These are phyloP conservation scores for Netelia inedita DNA, from an alignment of 2,888 invertebrate genomes.

Conservation along the genomic window DNA sequence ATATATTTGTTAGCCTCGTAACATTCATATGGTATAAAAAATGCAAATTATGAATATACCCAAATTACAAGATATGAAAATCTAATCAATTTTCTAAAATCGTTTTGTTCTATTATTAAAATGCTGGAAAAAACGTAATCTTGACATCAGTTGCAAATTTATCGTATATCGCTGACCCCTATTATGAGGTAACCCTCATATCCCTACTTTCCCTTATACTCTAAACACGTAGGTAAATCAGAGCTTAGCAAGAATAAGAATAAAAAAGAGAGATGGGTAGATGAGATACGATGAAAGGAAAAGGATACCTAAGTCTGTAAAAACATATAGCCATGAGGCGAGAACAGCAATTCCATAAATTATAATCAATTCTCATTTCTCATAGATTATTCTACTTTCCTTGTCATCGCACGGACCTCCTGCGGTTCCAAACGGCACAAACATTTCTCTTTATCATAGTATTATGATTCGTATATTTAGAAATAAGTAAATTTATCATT, in stretches of 20 bases:
- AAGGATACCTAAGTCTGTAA: neutral
- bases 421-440: too few relatives aligned
- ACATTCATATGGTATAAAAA: too few relatives aligned
- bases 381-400: too few relatives aligned
- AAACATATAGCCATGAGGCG: constrained; percentile 37
- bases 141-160: neutral
- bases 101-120: neutral
- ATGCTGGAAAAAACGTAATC: neutral
- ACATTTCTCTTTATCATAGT: too few relatives aligned
- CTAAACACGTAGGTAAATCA: constrained; percentile 20
- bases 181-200: neutral
- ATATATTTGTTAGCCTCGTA: too few relatives aligned
- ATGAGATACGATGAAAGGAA: constrained; percentile 40
- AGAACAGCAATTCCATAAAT: constrained; percentile 72
- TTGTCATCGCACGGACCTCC: too few relatives aligned
- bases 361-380: constrained; percentile 71
- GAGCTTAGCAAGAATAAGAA: constrained; percentile 9
- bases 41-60: too few relatives aligned
- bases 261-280: constrained; percentile 11
- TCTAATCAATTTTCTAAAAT: too few relatives aligned
- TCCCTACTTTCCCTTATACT: neutral
- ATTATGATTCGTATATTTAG: too few relatives aligned
- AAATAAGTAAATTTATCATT: neutral
- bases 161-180: neutral
- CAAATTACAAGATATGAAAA: too few relatives aligned